Base-by-base conservation (phyloP, 1,140 invertebrate species). In the Cydia fagiglandana region DNA sequence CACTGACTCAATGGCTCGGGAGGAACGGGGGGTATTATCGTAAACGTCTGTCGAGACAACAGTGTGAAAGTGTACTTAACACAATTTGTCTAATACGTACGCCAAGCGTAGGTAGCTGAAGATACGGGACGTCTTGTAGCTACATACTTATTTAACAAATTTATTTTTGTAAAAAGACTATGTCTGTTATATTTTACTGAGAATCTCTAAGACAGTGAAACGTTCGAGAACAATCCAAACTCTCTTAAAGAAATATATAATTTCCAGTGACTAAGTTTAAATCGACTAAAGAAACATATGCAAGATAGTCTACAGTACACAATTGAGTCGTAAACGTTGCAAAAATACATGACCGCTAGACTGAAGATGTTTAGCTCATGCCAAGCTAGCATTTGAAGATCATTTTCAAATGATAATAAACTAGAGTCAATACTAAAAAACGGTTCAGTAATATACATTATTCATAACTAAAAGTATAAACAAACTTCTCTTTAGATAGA, bases 391-490 rank as follows among this genome's bases (percentile, higher is more conserved):
- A 10, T 20, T 61, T 61, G 56, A 24, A 24, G 17, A 61, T 61
- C 20, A 12, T 53, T 53, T 53, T 17, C 50, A n/a, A 53, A 53
- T 53, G 50, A 53, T 53, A 53, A 53, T n/a, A 53, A 53, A 17
- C 50, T 9, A 56, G 20, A 61, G 17, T 20, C 4, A 61, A 61
- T 4, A 61, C 17, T 17, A 61, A 56, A 61, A 61, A 61, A 61
- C 20, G 15, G 7, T 56, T 12, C 17, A 61, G 56, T 56, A 24
- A 61, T 61, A 61, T 61, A 61, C 56, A 61, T 61, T 61, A 61
- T 61, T 24, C 56, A 61, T 61, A 61, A 61, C 56, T 20, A 24
- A 61, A 61, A 61, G 56, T 61, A 61, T 61, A 61, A 61, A 61
- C 56, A 61, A 61, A 61, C 56, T 24, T 24, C 56, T 20, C 20